Conservation (phyloP, 2,797 vertebrate species). For the Sebastes taczanowskii region DNA sequence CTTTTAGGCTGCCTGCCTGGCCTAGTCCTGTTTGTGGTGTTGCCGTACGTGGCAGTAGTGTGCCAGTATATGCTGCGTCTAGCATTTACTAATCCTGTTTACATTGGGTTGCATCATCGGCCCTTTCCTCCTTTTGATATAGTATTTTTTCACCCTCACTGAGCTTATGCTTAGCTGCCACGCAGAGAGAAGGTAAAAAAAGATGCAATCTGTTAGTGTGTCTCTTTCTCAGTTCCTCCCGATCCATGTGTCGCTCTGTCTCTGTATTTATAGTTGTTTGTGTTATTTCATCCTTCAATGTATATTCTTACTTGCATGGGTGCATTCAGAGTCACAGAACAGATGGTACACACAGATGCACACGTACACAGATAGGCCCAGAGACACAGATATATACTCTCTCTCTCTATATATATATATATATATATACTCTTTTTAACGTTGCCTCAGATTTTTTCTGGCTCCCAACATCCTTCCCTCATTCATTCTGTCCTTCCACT, state of each 20-base stretch:
- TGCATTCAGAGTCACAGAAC: constrained; percentile 26
- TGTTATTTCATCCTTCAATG: constrained; percentile 11
- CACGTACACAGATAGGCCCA: constrained; percentile 1
- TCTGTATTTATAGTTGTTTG: constrained; percentile 11
- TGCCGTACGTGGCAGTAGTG: not conserved
- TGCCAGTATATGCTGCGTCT: constrained; percentile 15
- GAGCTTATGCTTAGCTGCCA: not conserved
- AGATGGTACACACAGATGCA: constrained; percentile 18
- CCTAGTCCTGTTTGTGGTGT: not conserved
- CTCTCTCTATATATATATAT: not conserved
- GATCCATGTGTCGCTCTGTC: not conserved
- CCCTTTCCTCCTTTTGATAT: not conserved
- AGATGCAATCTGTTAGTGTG: not conserved
- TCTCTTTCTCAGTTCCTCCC: not conserved
- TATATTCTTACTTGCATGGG: constrained; percentile 5
- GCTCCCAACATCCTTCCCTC: constrained; percentile 14
- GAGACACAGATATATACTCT: not conserved
- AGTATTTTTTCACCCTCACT: constrained; percentile 3
- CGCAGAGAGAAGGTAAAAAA: not conserved
- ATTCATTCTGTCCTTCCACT: constrained; percentile 5
- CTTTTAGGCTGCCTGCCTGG: not conserved
- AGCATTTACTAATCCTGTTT: constrained; percentile 38
- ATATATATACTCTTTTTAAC: constrained; percentile 11
- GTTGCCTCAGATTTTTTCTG: constrained; percentile 41
- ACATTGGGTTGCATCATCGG: constrained; percentile 39